Conservation (phyloP, 2,113 vertebrate species). For the Pituophis catenifer region DNA sequence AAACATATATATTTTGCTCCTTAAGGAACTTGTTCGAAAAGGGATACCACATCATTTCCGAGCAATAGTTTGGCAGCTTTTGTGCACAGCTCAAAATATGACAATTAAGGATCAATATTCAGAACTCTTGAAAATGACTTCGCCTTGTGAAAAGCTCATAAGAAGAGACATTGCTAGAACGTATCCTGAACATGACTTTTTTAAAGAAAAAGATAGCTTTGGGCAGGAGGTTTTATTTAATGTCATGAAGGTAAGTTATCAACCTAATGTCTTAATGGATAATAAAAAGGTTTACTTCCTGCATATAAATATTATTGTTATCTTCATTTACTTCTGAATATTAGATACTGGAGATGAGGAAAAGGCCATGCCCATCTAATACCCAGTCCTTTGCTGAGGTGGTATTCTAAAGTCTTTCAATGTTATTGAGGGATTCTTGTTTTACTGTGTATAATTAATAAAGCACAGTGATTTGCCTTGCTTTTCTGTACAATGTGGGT, state of each 20-base stretch:
- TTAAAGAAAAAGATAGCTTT: conserved; percentile 97
- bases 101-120: conserved; percentile 98
- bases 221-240: conserved; percentile 99
- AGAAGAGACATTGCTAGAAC: conserved; percentile 97
- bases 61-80: conserved; percentile 96
- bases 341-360: background rate
- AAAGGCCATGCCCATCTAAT: no score
- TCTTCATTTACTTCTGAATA: background rate
- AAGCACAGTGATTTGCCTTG: background rate
- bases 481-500: background rate
- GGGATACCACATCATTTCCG: conserved; percentile 98
- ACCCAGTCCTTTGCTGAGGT: background rate
- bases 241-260: conserved; percentile 92
- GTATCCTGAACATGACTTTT: conserved; percentile 98
- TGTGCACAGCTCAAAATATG: conserved; percentile 94
- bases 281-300: background rate
- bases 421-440: background rate
- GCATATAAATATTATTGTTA: background rate
- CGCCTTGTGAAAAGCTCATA: conserved; percentile 96
- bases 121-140: conserved; percentile 97
- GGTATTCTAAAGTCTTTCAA: background rate
- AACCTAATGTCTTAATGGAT: conserved; percentile 15
- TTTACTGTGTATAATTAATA: background rate
- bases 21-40: conserved; percentile 93
- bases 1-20: conserved; percentile 4